Percentiles rank a stretch among this genome's conserved stretches.
These are phyloP conservation scores for Hirtodrosophila alboralis DNA, from an alignment of 2,888 invertebrate genomes.

Conservation along the genomic window DNA sequence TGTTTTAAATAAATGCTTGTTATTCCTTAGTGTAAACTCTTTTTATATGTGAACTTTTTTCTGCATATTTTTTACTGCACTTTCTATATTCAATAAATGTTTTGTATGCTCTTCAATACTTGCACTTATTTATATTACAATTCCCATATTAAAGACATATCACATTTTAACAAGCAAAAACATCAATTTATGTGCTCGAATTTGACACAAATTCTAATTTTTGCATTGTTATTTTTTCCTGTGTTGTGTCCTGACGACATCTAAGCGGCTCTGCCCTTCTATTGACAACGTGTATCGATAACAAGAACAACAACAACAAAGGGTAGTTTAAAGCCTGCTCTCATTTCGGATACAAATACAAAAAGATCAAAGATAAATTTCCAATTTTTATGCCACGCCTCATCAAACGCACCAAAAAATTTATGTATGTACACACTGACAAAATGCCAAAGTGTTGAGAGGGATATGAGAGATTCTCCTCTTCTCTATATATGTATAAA, in stretches of 20 bases:
- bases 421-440: too few species aligned
- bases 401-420: conserved; percentile 64
- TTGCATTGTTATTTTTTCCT: conserved; percentile 25
- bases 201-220: conserved; percentile 30
- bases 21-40: too few species aligned
- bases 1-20: too few species aligned
- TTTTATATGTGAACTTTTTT: too few species aligned
- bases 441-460: conserved; percentile 41
- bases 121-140: not conserved
- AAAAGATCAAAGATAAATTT: conserved; percentile 79
- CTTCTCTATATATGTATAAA: too few species aligned
- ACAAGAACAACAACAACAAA: conserved; percentile 35
- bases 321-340: conserved; percentile 48
- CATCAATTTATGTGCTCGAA: conserved; percentile 38
- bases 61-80: not conserved
- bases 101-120: too few species aligned
- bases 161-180: not conserved
- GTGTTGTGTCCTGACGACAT: conserved; percentile 44
- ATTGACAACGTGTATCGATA: conserved; percentile 50
- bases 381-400: conserved; percentile 74
- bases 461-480: too few species aligned
- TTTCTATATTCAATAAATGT: too few species aligned
- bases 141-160: not conserved
- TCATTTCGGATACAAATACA: conserved; percentile 53
- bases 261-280: conserved; percentile 26